A percentile compares a stretch with the other conserved stretches of the same genome.
These are phyloP conservation scores for Rhynchotus rufescens DNA, from an alignment of 2,797 vertebrate species.

Conservation along the genomic window DNA sequence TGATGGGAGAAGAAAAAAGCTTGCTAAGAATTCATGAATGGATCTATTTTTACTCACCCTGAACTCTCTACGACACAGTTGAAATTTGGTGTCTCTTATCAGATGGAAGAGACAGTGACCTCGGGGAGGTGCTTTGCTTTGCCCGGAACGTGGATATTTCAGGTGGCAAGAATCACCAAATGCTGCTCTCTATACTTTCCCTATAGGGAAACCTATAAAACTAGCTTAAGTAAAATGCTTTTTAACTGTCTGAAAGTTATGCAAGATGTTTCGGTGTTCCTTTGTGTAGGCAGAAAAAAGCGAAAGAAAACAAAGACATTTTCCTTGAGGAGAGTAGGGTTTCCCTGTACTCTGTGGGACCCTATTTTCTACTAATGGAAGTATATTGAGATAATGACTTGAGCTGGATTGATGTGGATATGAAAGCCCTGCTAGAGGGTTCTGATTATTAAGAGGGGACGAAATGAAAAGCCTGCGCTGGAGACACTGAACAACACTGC, in stretches of 20 bases:
- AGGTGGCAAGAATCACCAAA: neutral
- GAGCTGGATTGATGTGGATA: rapidly evolving
- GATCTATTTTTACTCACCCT: neutral
- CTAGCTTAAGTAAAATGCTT: neutral
- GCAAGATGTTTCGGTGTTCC: neutral
- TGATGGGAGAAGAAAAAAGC: neutral
- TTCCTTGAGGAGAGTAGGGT: rapidly evolving
- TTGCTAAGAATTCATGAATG: neutral
- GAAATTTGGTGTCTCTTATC: neutral
- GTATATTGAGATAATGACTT: neutral
- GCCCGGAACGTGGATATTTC: neutral
- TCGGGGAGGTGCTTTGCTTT: neutral
- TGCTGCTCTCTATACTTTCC: neutral
- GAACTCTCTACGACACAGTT: neutral
- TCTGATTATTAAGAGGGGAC: neutral
- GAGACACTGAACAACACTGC: neutral
- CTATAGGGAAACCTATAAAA: neutral
- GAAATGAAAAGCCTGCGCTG: neutral
- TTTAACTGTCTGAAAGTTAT: neutral
- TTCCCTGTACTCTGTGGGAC: neutral
- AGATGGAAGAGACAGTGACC: neutral
- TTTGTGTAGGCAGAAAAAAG: neutral
- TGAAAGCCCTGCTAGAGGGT: neutral
- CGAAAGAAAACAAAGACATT: too few relatives aligned
- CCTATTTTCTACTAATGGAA: neutral